A percentile compares a stretch with the other conserved stretches of the same genome.
Conservation (phyloP, 2,797 vertebrate genomes). For the Serranus cabrilla region DNA sequence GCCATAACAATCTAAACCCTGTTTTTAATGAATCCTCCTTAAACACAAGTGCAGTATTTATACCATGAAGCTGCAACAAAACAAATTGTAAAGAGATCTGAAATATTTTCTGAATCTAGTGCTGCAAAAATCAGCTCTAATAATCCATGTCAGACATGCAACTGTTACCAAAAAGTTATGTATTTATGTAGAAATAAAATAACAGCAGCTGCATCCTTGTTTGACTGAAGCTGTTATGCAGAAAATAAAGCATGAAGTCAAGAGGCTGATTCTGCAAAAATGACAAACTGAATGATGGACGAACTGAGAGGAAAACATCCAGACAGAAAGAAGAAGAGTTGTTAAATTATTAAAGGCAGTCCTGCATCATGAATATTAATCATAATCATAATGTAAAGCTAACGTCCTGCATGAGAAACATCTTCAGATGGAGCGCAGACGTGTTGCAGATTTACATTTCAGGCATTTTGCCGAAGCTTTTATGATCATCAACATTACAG, state of each 20-base stretch:
- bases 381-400: constrained; percentile 15
- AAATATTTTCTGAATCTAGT: too few relatives aligned
- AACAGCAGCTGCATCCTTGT: too few relatives aligned
- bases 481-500: constrained; percentile 4
- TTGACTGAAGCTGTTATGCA: background rate
- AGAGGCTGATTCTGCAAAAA: background rate
- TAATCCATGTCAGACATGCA: too few relatives aligned
- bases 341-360: constrained; percentile 29
- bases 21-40: too few relatives aligned
- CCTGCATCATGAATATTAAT: background rate
- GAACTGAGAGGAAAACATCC: background rate
- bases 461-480: constrained; percentile 31
- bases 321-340: background rate
- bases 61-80: too few relatives aligned
- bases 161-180: too few relatives aligned
- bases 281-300: background rate
- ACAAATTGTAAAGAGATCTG: too few relatives aligned
- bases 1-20: too few relatives aligned
- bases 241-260: background rate
- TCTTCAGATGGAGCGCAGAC: background rate
- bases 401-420: constrained; percentile 1
- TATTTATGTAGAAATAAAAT: too few relatives aligned
- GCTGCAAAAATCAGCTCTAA: too few relatives aligned
- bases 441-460: constrained; percentile 43
- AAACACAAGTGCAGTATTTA: too few relatives aligned